A percentile compares a stretch with the other conserved stretches of the same genome.
Conservation (phyloP, 2,888 invertebrate species). For the Flexamia atlantica region DNA sequence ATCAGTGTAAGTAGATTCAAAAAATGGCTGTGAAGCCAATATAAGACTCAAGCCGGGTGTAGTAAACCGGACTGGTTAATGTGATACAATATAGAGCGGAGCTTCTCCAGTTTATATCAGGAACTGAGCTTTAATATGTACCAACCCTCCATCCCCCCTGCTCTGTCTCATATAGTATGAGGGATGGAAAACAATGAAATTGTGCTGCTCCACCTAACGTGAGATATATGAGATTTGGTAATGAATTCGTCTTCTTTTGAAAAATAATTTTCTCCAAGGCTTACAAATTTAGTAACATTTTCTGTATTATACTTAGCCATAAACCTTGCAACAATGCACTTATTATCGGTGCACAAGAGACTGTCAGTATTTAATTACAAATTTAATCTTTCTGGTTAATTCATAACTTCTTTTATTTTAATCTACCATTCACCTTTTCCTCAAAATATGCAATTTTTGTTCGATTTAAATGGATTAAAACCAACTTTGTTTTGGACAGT, state of each 20-base stretch:
- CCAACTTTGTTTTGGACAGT: too few relatives aligned
- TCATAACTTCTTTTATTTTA: too few relatives aligned
- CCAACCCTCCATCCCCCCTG: neutral
- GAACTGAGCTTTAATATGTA: slow-evolving; percentile 43
- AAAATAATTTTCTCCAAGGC: too few relatives aligned
- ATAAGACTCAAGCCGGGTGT: neutral
- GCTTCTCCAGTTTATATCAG: slow-evolving; percentile 33
- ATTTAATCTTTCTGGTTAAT: too few relatives aligned
- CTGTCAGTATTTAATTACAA: too few relatives aligned
- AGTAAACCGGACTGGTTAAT: slow-evolving; percentile 16
- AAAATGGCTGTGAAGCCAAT: neutral
- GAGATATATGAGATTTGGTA: slow-evolving; percentile 32
- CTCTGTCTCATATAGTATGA: slow-evolving; percentile 25
- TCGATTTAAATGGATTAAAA: too few relatives aligned
- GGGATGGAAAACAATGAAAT: slow-evolving; percentile 38
- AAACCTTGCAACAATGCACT: too few relatives aligned
- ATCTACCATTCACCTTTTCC: too few relatives aligned
- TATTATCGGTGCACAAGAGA: too few relatives aligned
- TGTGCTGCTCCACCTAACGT: slow-evolving; percentile 13
- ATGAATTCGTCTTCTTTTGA: neutral
- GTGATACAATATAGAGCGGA: slow-evolving; percentile 23
- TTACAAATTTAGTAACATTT: too few relatives aligned
- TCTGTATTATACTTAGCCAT: too few relatives aligned
- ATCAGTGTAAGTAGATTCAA: neutral
- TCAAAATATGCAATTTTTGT: too few relatives aligned